These are phyloP conservation scores for Anhinga rufa DNA, from an alignment of 2,113 vertebrate genomes.

Conservation along the genomic window DNA sequence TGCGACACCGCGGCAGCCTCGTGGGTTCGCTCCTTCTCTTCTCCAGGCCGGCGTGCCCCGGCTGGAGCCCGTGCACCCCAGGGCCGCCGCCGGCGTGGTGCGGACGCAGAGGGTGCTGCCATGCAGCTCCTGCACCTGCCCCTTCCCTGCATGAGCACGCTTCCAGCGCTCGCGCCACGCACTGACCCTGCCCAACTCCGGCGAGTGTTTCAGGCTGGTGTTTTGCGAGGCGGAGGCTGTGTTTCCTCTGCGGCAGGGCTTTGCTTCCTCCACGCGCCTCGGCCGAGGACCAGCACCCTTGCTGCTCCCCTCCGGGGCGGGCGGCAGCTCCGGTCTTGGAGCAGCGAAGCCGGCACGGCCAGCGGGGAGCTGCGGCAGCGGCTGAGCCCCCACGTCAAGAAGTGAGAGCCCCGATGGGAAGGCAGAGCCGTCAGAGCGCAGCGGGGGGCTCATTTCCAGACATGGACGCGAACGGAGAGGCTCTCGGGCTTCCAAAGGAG, in stretches of 20 bases:
- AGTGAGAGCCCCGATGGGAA: accelerated
- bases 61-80: accelerated
- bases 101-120: accelerated
- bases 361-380: accelerated
- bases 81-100: too few species aligned
- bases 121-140: neutral
- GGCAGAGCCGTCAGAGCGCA: accelerated
- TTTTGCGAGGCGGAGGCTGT: neutral
- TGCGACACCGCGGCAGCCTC: neutral
- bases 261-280: neutral
- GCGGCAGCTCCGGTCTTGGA: neutral
- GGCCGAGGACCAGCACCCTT: accelerated
- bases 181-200: accelerated
- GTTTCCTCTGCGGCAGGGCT: neutral
- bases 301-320: accelerated
- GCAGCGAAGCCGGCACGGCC: accelerated
- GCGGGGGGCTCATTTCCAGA: accelerated
- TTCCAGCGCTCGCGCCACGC: accelerated
- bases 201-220: neutral
- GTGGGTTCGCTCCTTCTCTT: neutral
- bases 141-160: accelerated
- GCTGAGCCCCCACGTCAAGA: accelerated
- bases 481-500: neutral
- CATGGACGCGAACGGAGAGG: accelerated
- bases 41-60: neutral